These are phyloP conservation scores for Psittacula echo DNA, from an alignment of 2,797 vertebrate species.

Conservation along the genomic window DNA sequence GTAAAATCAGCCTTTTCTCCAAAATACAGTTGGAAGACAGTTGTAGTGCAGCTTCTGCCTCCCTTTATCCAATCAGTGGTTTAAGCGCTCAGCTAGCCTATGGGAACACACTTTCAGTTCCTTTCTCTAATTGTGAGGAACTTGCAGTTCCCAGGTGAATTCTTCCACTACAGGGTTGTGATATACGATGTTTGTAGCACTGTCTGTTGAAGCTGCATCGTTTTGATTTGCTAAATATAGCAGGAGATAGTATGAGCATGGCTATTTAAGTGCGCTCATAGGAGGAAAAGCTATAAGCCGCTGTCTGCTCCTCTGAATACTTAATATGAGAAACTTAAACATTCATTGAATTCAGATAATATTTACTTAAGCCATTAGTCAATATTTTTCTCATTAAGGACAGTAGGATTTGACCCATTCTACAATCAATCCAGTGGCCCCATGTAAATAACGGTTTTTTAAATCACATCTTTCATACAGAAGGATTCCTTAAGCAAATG, in stretches of 20 bases:
- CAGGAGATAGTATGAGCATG: background rate
- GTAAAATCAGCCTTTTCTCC: background rate
- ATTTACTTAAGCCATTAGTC: constrained; percentile 51
- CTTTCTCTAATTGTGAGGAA: background rate
- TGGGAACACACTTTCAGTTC: background rate
- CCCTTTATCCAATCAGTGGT: background rate
- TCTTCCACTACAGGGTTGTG: rapidly evolving
- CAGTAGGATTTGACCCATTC: constrained; percentile 26
- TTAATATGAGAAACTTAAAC: constrained; percentile 6
- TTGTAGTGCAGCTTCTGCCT: background rate
- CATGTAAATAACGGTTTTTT: constrained; percentile 20
- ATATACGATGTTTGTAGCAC: background rate
- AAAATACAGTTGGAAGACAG: background rate
- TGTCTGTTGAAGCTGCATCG: background rate
- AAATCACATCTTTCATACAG: background rate
- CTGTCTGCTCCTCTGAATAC: background rate
- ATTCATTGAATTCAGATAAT: constrained; percentile 34
- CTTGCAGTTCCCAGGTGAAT: background rate
- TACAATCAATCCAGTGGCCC: background rate
- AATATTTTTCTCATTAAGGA: constrained; percentile 51
- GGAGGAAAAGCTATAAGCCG: background rate
- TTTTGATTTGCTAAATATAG: background rate
- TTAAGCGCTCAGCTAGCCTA: rapidly evolving
- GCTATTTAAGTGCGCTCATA: background rate
- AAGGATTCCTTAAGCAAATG: background rate